Evolutionary conservation across 2,797 vertebrate species (phyloP), one percentile per base, ranked within the genome.

Genomic region (Girardinus metallicus): DNA sequence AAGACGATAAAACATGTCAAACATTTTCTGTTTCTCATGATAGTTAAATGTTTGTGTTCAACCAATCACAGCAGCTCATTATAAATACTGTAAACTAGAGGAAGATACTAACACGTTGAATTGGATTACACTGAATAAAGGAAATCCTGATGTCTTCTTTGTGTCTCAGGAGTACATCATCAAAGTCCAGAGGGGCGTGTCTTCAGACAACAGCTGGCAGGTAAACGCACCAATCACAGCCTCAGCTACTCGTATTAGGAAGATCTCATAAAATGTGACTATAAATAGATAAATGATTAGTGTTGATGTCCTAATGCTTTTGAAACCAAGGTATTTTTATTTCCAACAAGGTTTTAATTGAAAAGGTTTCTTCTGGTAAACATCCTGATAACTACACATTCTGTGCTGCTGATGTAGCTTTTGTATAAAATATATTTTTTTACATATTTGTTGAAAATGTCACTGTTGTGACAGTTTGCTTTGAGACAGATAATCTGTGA

Each of bases 121-220:
- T 23, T 64, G 31, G 34, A 10, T 18, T 18, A 16, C 3, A 23
- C 18, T 23, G 16, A 66, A 66, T 26, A 4, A 6, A 16, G 34
- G 1, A 39, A 18, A 16, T 64, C 1, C 78, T 46, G 16, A 0
- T 4, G 26, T 10, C 73, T 76, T 68, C 39, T 84, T 46, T 18
- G 4, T 83, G 4, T 84, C 23, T 79, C 93, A 99, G 98, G 98
- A 99, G 90, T 99, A 99, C 91, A 98, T 99, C 77, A 96, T 99
- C 87, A 95, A 97, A 79, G 97, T 99, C 11, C 98, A 99, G 93
- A 97, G 98, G 94, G 98, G 98, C 72, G 96, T 99, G 92, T 97
- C 97, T 62, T 83, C 95, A 85, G 98, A 99, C 83, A 98, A 98
- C 93, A 98, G 95, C 88, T 99, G 98, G 98, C 98, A 99, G 96